Evolutionary conservation across 2,797 vertebrate species (phyloP).

Genomic region (Salarias fasciatus): DNA sequence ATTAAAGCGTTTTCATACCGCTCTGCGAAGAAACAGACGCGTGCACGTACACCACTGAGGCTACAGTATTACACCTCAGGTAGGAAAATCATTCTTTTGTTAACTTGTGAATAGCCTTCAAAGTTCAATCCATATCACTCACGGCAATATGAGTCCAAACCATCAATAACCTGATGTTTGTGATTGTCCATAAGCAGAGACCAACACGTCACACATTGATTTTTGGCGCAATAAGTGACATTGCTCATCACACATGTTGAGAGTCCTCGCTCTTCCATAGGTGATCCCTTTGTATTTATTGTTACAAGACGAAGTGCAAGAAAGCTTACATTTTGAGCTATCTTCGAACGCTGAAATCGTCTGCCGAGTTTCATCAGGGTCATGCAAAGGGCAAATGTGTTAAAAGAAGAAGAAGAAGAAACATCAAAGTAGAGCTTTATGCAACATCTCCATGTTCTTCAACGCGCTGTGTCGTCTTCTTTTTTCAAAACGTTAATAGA

Average conservation of each 20-base stretch:
- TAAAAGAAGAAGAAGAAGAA: too few species aligned
- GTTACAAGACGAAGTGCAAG: conserved; percentile 12
- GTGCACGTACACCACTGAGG: conserved; percentile 32
- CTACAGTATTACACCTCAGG: conserved; percentile 25
- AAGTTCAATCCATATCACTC: conserved; percentile 5
- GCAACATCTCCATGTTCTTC: background rate
- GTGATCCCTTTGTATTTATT: too few species aligned
- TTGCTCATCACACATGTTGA: too few species aligned
- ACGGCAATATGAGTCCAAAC: conserved; percentile 1
- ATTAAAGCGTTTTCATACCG: conserved; percentile 29
- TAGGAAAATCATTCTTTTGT: conserved; percentile 19
- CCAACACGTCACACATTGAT: conserved; percentile 9
- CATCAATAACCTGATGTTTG: conserved; percentile 23
- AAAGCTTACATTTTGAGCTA: background rate
- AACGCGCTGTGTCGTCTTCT: too few species aligned
- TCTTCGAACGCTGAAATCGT: too few species aligned
- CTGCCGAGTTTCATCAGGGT: too few species aligned
- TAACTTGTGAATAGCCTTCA: conserved; percentile 13
- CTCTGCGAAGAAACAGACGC: conserved; percentile 26
- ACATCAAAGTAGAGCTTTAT: background rate
- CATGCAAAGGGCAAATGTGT: too few species aligned
- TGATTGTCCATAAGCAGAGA: conserved; percentile 2
- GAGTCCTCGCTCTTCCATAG: too few species aligned
- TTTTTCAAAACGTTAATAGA: too few species aligned
- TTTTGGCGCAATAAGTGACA: background rate